A percentile compares a stretch with the other conserved stretches of the same genome.
These are phyloP conservation scores for Patiria pectinifera DNA, from an alignment of 53 echinoderm and acorn worm species.

Conservation along the genomic window DNA sequence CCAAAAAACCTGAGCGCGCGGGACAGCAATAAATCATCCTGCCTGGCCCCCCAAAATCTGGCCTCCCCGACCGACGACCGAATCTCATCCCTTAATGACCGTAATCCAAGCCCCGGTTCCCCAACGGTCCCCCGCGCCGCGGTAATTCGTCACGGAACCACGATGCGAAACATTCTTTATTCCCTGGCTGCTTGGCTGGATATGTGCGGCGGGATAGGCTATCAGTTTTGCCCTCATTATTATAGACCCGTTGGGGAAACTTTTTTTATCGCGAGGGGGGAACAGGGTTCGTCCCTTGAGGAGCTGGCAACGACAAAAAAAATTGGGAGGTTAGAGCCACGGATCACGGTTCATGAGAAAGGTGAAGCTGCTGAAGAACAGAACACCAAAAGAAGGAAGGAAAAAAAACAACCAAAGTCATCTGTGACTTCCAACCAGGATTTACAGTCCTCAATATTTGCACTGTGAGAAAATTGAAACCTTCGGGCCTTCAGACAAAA, in stretches of 20 bases:
- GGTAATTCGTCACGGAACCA: constrained; percentile 58
- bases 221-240: constrained; percentile 28
- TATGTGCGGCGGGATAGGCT: neutral
- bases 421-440: neutral
- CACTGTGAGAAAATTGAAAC: neutral
- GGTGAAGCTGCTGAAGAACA: constrained; percentile 8
- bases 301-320: neutral
- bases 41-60: constrained; percentile 34
- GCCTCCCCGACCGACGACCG: constrained; percentile 5
- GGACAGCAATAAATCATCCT: constrained; percentile 46
- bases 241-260: constrained; percentile 3
- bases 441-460: neutral
- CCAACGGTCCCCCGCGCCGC: neutral
- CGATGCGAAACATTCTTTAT: constrained; percentile 49
- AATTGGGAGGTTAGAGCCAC: constrained; percentile 34
- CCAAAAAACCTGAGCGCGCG: neutral
- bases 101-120: constrained; percentile 40
- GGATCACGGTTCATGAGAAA: constrained; percentile 52
- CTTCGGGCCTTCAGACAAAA: no score
- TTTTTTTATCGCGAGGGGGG: neutral
- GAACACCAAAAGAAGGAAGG: neutral
- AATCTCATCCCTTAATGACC: constrained; percentile 56
- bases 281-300: neutral
- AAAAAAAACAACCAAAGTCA: neutral
- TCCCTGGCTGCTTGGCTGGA: neutral